Evolutionary conservation across 1,140 invertebrate species (phyloP), one percentile per base, ranked within the genome.

Genomic region (Penaeus chinensis): DNA sequence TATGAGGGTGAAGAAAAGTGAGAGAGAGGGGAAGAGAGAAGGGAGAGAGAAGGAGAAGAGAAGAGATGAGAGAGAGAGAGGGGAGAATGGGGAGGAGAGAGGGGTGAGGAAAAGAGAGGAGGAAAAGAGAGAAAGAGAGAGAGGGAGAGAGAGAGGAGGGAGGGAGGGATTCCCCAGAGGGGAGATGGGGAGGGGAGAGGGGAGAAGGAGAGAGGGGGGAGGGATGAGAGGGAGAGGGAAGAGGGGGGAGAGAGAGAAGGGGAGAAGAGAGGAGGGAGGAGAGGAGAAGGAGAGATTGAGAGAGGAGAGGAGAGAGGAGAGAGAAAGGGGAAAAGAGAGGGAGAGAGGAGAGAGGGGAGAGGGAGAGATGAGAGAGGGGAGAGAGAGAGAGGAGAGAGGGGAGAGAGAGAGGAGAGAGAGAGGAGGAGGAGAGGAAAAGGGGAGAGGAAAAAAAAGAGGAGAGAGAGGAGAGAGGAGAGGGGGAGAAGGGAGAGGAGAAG

Each of bases 81-180:
- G 22, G 24, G 54, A 78, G 24, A 3, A 16, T 5, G n/a, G 5
- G 16, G 32, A 60, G 37, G 7, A 20, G 76, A 5, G 20, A 42
- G 13, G 27, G 76, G 7, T n/a, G 16, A 61, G 63, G 54, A 81
- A 18, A 81, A 32, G 19, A 32, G 24, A 61, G 24, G 79, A 60
- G 79, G 24, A 32, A 60, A 61, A 47, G 79, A 60, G 79, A 22
- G 79, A 60, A 61, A 47, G 79, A 60, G 79, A 47, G 79, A 60
- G 79, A 47, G 79, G 24, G 79, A 22, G 79, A 78, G 76, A 47
- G 24, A 47, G 42, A 47, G 24, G 42, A 42, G 42, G 76, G 47
- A 42, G 42, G 27, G 47, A 20, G 47, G 24, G 22, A 42, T 37
- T 24, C n/a, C n/a, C n/a, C n/a, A 32, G 37, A 32, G 37, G 69